Percentiles rank a stretch among this genome's conserved stretches.
phyloP scores from a whole-genome alignment of 2,113 vertebrate species.

The Clinocottus analis region DNA sequence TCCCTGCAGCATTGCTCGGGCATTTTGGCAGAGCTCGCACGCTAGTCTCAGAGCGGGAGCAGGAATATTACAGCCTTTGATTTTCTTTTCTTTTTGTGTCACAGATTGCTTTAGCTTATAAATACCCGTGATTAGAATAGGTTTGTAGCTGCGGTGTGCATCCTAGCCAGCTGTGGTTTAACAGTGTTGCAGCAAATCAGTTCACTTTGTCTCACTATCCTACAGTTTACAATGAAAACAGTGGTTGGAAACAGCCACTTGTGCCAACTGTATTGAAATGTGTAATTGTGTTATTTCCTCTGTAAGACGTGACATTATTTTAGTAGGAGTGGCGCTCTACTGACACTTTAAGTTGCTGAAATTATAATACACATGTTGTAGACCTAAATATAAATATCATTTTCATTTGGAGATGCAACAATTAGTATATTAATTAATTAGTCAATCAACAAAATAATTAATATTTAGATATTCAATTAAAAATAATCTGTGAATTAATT shows the following conservation, averaged over 20 bases:
- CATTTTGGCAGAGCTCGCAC: slow-evolving; percentile 47
- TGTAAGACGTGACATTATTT: background rate
- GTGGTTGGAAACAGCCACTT: slow-evolving; percentile 9
- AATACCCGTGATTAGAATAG: slow-evolving; percentile 43
- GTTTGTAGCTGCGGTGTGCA: slow-evolving; percentile 6
- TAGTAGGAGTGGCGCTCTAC: background rate
- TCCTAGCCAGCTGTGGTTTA: slow-evolving; percentile 28
- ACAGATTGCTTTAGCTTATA: slow-evolving; percentile 36
- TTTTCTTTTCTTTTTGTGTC: slow-evolving; percentile 36
- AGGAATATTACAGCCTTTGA: slow-evolving; percentile 54
- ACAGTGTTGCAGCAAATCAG: slow-evolving; percentile 14
- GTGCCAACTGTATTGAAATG: background rate
- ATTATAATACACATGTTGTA: background rate
- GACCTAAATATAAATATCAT: background rate
- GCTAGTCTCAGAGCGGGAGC: slow-evolving; percentile 43
- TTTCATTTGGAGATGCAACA: background rate
- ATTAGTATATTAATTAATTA: background rate
- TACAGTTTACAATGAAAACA: slow-evolving; percentile 9
- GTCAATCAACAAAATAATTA: background rate
- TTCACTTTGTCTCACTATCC: slow-evolving; percentile 8
- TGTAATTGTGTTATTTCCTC: background rate
- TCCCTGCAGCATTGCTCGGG: slow-evolving; percentile 47
- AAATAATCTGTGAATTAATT: too few relatives aligned
- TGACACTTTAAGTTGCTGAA: background rate
- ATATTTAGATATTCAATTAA: background rate